These are phyloP conservation scores for Pycnomerus fuliginosus DNA, from an alignment of 2,888 invertebrate species.

Conservation along the genomic window DNA sequence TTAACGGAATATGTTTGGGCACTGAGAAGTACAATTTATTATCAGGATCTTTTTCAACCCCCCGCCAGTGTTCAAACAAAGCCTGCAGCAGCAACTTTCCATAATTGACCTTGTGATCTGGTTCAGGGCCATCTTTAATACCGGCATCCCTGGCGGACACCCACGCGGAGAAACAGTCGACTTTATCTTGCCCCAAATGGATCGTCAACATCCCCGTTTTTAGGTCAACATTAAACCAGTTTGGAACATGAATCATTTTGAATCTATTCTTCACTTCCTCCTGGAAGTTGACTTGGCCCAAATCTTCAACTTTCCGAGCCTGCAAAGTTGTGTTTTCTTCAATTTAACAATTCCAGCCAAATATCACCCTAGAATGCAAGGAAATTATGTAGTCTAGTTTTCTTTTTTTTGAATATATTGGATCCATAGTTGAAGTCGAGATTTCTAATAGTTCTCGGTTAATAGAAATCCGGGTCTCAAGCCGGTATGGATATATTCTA, in stretches of 20 bases:
- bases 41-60: constrained; percentile 69
- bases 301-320: constrained; percentile 83
- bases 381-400: no score
- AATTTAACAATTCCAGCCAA: no score
- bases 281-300: constrained; percentile 89
- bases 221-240: constrained; percentile 98
- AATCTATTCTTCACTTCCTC: constrained; percentile 89
- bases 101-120: constrained; percentile 92
- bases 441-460: no score
- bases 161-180: constrained; percentile 98
- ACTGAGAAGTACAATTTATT: constrained; percentile 81
- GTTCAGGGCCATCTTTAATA: constrained; percentile 60
- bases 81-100: constrained; percentile 93
- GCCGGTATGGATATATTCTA: no score
- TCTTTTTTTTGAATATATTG: no score
- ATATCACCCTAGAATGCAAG: no score
- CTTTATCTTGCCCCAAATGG: constrained; percentile 95
- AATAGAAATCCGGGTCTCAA: no score
- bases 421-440: no score
- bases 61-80: constrained; percentile 89
- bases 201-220: constrained; percentile 99
- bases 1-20: constrained; percentile 93
- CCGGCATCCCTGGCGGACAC: constrained; percentile 95
- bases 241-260: constrained; percentile 94
- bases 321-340: constrained; percentile 38